Evolutionary conservation across 2,113 vertebrate genomes (phyloP).

Genomic region (Carollia perspicillata): DNA sequence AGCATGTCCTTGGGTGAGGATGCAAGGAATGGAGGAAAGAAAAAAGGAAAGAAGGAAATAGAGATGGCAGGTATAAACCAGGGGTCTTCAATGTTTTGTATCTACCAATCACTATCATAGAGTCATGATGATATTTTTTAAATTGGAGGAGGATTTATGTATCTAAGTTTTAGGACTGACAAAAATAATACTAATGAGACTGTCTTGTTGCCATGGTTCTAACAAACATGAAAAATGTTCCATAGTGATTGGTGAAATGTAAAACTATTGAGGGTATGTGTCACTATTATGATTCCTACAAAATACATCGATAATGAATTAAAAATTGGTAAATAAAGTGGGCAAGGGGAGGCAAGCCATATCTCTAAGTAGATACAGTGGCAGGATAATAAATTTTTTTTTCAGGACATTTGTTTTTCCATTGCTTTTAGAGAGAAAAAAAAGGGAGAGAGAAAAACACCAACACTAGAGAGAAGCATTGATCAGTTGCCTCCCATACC

Average conservation of each 20-base stretch:
- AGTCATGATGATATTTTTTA: neutral
- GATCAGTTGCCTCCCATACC: too few relatives aligned
- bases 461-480: too few relatives aligned
- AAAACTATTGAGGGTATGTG: neutral
- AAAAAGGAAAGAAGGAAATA: neutral
- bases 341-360: neutral
- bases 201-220: neutral
- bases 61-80: neutral
- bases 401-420: too few relatives aligned
- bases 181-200: neutral
- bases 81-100: neutral
- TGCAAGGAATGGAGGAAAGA: too few relatives aligned
- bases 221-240: neutral
- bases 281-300: neutral
- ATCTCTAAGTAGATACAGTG: neutral
- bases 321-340: neutral
- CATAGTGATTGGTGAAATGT: neutral
- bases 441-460: too few relatives aligned
- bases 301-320: neutral
- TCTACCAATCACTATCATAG: neutral
- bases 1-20: too few relatives aligned
- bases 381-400: neutral
- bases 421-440: too few relatives aligned
- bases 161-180: neutral
- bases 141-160: neutral